Evolutionary conservation across 2,888 invertebrate species (phyloP), one percentile per base, ranked within the genome.

Genomic region (Harpalus rubripes): DNA sequence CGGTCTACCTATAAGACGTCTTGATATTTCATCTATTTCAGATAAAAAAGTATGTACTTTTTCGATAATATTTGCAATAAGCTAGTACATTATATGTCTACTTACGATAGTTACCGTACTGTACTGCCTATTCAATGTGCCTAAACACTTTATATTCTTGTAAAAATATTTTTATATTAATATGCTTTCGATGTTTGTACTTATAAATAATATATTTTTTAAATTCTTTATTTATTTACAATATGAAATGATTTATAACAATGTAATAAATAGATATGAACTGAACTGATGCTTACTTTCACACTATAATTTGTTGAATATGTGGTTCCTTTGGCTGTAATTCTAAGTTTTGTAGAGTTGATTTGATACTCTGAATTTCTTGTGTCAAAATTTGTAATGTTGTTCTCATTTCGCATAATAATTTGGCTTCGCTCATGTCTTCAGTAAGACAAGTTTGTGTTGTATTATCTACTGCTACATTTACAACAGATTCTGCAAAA

Each of bases 81-180:
- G 32, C 32, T 32, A 32, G 32, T 32, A 32, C 32, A 32, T 32
- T 32, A 32, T 32, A 32, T 32, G 32, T 32, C 32, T 32, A 32
- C 32, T 32, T 10, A 58, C n/a, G 44, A 16, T 78, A 78, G 26
- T 10, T 32, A 59, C 18, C 65, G 63, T 52, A 72, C 15, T 81
- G 68, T 10, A 74, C 56, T 72, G 68, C 82, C 82, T 82, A 15
- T 32, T 68, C 7, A 32, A 82, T 65, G 82, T 82, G 82, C 82
- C 82, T 82, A 32, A 32, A 32, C 22, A 1, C 56, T 68, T 68
- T 82, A 56, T 82, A 68, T 56, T 44, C 4, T 56, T 58, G 22
- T 68, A 26, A 68, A 52, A 41, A 63, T 81, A 81, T 82, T 82
- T 82, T 82, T 61, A 58, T 58, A 58, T 72, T 82, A 82, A 82